Evolutionary conservation across 2,888 invertebrate genomes (phyloP).

Genomic region (Eristalis pertinax): DNA sequence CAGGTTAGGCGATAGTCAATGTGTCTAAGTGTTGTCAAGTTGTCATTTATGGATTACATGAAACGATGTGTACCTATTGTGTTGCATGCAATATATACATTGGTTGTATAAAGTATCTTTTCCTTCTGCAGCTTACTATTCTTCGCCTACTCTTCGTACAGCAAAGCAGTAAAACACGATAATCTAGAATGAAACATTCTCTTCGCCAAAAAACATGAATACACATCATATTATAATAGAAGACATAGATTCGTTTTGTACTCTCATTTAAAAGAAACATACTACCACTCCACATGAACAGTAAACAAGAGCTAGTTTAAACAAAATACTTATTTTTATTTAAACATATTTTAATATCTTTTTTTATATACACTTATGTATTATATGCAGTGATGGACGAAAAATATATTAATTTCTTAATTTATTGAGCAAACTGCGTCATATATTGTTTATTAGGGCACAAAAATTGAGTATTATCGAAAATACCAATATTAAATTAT

Average conservation of each 20-base stretch:
- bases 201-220: background rate
- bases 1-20: conserved; percentile 37
- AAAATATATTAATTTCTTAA: background rate
- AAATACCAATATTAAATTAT: too few species aligned
- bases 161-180: background rate
- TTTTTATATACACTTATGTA: too few species aligned
- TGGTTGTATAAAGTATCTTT: conserved; percentile 46
- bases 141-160: conserved; percentile 44
- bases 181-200: background rate
- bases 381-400: too few species aligned
- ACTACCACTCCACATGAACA: too few species aligned
- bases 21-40: conserved; percentile 21
- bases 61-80: background rate
- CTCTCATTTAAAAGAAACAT: too few species aligned
- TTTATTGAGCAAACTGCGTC: background rate
- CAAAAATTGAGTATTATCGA: background rate
- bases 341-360: too few species aligned
- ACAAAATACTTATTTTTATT: too few species aligned
- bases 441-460: background rate
- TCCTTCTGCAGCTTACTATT: conserved; percentile 42
- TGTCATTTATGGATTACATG: conserved; percentile 30
- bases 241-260: too few species aligned
- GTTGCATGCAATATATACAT: conserved; percentile 41
- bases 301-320: too few species aligned
- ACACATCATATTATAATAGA: too few species aligned